Evolutionary conservation across 2,888 invertebrate genomes (phyloP).

Genomic region (Acleris emargana): DNA sequence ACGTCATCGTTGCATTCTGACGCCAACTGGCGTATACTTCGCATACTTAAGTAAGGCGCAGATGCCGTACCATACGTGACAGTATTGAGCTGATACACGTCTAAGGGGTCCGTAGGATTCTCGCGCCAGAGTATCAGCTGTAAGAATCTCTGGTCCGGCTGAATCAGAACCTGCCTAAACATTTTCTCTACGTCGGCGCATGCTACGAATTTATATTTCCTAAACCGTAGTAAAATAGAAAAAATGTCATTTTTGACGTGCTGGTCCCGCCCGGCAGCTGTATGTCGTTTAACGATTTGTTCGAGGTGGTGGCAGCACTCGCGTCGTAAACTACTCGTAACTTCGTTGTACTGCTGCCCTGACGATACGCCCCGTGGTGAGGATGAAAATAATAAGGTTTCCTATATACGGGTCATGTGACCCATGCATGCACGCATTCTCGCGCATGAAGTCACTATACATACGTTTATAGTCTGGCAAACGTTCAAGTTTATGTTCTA

Average conservation of each 20-base stretch:
- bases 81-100: too few relatives aligned
- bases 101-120: not conserved
- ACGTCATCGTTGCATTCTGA: conserved; percentile 5
- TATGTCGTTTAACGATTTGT: too few relatives aligned
- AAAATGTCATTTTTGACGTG: too few relatives aligned
- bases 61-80: not conserved
- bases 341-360: too few relatives aligned
- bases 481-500: conserved; percentile 26
- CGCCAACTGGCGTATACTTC: not conserved
- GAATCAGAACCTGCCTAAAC: not conserved
- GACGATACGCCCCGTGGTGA: not conserved
- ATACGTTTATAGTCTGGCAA: conserved; percentile 24
- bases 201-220: conserved; percentile 28
- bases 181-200: not conserved
- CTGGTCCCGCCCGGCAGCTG: too few relatives aligned
- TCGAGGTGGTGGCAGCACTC: too few relatives aligned
- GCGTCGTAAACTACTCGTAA: too few relatives aligned
- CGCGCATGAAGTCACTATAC: conserved; percentile 22
- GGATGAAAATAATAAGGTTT: not conserved
- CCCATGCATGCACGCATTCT: not conserved
- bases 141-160: not conserved
- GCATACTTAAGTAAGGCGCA: not conserved
- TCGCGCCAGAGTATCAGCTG: conserved; percentile 10
- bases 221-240: too few relatives aligned
- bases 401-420: not conserved